These are phyloP conservation scores for Spialia ferax DNA, from an alignment of 2,888 invertebrate species.

Conservation along the genomic window DNA sequence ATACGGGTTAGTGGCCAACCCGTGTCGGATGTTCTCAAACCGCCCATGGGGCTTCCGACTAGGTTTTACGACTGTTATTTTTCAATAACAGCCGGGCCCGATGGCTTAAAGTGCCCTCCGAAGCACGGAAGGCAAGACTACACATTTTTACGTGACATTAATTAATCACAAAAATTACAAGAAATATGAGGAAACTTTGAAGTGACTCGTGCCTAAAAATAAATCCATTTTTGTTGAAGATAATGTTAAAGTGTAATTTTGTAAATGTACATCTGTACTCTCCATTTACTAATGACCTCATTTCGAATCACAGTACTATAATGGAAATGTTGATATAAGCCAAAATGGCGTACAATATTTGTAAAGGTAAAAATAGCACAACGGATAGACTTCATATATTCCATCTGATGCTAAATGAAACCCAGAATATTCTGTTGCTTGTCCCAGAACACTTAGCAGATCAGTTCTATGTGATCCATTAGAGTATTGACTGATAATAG, in stretches of 20 bases:
- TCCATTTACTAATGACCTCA: background rate
- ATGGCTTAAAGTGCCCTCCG: too few relatives aligned
- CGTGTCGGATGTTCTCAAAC: too few relatives aligned
- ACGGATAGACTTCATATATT: constrained; percentile 1
- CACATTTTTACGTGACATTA: too few relatives aligned
- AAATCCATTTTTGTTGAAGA: too few relatives aligned
- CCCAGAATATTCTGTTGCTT: background rate
- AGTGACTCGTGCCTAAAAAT: too few relatives aligned
- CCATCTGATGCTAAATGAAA: background rate
- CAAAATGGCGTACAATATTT: background rate
- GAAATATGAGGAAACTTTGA: too few relatives aligned
- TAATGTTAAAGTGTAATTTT: background rate
- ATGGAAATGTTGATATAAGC: background rate
- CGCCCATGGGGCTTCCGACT: too few relatives aligned
- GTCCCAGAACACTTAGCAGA: constrained; percentile 21
- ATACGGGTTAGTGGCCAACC: too few relatives aligned
- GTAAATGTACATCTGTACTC: background rate
- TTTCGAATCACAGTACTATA: background rate
- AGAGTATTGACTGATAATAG: constrained; percentile 19
- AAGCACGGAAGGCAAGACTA: too few relatives aligned
- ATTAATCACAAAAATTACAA: too few relatives aligned
- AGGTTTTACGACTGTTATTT: too few relatives aligned
- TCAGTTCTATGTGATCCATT: constrained; percentile 19
- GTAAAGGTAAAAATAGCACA: background rate
- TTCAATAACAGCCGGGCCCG: too few relatives aligned